A percentile compares a stretch with the other conserved stretches of the same genome.
Conservation (phyloP, 2,888 invertebrate genomes). For the Plemyria rubiginata region DNA sequence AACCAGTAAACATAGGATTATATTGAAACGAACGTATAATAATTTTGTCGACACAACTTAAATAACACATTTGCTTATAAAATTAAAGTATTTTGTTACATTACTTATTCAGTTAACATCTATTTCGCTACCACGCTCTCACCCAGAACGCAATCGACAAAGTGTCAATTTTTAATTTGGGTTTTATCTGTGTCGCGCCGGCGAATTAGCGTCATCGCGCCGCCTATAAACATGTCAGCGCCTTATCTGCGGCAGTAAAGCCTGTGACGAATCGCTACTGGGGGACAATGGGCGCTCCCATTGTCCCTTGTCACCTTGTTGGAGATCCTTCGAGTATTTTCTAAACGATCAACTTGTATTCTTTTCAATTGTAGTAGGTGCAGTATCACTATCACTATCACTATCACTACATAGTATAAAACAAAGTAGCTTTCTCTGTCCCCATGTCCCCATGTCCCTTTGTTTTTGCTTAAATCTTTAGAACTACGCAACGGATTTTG, state of each 20-base stretch:
- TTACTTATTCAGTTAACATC: neutral
- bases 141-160: constrained; percentile 7
- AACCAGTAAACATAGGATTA: too few species aligned
- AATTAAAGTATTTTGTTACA: neutral
- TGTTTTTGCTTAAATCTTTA: too few species aligned
- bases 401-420: too few species aligned
- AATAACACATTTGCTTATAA: too few species aligned
- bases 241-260: constrained; percentile 66
- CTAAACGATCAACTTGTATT: neutral
- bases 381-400: too few species aligned
- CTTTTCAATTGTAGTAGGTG: too few species aligned
- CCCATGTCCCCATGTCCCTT: too few species aligned
- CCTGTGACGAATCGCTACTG: constrained; percentile 75
- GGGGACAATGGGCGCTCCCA: constrained; percentile 43
- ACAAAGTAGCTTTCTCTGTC: too few species aligned
- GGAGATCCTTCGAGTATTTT: constrained; percentile 24
- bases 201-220: constrained; percentile 53
- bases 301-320: too few species aligned
- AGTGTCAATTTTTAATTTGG: constrained; percentile 16
- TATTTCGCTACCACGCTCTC: neutral
- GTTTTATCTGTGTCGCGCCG: constrained; percentile 17
- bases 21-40: too few species aligned
- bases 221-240: constrained; percentile 66
- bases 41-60: too few species aligned
- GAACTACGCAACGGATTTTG: too few species aligned